phyloP scores from a whole-genome alignment of 2,888 invertebrate species.

The Tortrix viridana region DNA sequence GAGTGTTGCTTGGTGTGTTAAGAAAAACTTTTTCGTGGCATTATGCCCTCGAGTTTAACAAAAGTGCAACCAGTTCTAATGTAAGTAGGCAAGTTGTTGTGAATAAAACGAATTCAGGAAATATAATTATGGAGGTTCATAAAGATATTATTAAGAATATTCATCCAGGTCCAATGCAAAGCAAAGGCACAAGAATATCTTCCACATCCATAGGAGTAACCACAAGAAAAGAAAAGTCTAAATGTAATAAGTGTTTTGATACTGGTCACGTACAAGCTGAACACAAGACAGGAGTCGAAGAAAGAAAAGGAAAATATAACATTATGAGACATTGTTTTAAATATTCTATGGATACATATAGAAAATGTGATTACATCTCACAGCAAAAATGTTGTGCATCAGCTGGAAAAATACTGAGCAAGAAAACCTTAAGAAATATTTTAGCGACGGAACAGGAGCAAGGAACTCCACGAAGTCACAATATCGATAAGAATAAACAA shows the following conservation, averaged over 20 bases:
- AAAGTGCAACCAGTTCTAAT: slow-evolving; percentile 35
- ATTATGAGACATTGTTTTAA: not conserved
- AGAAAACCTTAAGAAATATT: no score
- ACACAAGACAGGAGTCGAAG: not conserved
- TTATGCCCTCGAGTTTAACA: slow-evolving; percentile 47
- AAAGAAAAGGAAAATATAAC: not conserved
- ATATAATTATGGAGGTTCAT: slow-evolving; percentile 46
- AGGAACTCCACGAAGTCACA: no score
- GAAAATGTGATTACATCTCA: no score
- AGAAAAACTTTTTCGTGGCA: slow-evolving; percentile 50
- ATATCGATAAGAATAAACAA: no score
- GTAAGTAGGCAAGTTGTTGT: slow-evolving; percentile 42
- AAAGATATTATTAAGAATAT: slow-evolving; percentile 43
- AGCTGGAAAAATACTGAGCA: no score
- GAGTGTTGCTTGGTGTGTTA: slow-evolving; percentile 45
- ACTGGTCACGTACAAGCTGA: not conserved
- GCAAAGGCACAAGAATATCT: not conserved
- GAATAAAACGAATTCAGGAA: slow-evolving; percentile 48
- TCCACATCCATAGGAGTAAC: slow-evolving; percentile 5
- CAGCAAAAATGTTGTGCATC: no score
- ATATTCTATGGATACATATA: not conserved
- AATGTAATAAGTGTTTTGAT: not conserved
- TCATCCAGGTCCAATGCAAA: no score
- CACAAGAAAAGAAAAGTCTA: not conserved
- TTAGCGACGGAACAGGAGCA: no score